Percentiles rank a stretch among this genome's conserved stretches.
Conservation (phyloP, 2,113 vertebrate species). For the Vireo altiloquus region DNA sequence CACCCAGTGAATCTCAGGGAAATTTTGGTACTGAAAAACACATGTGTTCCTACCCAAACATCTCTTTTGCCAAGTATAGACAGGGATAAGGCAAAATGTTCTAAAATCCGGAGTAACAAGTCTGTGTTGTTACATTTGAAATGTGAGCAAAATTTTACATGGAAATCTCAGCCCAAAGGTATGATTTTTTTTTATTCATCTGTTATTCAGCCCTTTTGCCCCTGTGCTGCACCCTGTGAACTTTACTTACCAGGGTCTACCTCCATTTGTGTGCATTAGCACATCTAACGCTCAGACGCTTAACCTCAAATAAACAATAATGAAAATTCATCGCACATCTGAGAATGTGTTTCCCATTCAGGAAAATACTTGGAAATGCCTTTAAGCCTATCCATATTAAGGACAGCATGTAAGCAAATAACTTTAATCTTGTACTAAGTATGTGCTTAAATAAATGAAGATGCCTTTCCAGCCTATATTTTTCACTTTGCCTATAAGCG, state of each 20-base stretch:
- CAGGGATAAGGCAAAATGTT: background rate
- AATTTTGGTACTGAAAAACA: background rate
- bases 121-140: background rate
- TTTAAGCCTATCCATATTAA: conserved; percentile 47
- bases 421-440: conserved; percentile 54
- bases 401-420: conserved; percentile 52
- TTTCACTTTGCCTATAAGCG: background rate
- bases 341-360: background rate
- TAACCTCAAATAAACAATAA: conserved; percentile 25
- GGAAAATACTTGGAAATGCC: conserved; percentile 45
- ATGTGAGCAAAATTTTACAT: background rate
- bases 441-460: conserved; percentile 54
- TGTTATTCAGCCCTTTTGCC: background rate
- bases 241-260: background rate
- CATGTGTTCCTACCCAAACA: background rate
- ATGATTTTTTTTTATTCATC: background rate
- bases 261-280: background rate
- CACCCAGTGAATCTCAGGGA: background rate
- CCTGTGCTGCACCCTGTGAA: background rate
- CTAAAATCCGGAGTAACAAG: background rate
- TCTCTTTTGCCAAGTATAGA: background rate
- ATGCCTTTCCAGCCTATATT: conserved; percentile 14
- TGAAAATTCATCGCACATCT: conserved; percentile 21
- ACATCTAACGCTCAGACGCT: background rate
- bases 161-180: background rate